Conservation (phyloP, 2,113 vertebrate genomes). For the Poeciliopsis turrubarensis region DNA sequence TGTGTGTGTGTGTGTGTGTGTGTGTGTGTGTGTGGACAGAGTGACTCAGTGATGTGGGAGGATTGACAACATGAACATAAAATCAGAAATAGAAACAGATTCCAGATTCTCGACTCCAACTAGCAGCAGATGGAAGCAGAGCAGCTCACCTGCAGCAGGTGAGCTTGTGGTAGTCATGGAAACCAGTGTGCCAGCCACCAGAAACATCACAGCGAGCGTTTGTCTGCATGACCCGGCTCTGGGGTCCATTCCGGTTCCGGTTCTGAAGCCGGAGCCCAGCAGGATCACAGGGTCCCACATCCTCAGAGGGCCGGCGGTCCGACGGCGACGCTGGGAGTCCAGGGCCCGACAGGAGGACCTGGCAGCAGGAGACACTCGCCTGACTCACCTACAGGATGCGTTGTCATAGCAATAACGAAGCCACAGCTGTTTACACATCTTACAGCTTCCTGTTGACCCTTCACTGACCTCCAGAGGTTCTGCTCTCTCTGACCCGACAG, state of each 20-base stretch:
- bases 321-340: background rate
- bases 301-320: slow-evolving; percentile 28
- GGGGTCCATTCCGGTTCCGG: slow-evolving; percentile 46
- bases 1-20: slow-evolving; percentile 5
- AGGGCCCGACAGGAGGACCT: slow-evolving; percentile 55
- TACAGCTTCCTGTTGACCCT: too few species aligned
- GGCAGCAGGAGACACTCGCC: background rate
- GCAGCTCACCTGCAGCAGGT: slow-evolving; percentile 68
- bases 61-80: slow-evolving; percentile 9
- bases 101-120: background rate
- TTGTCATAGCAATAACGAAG: too few species aligned
- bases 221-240: slow-evolving; percentile 23
- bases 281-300: slow-evolving; percentile 57
- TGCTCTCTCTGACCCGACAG: too few species aligned
- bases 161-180: slow-evolving; percentile 60
- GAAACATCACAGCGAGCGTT: slow-evolving; percentile 42
- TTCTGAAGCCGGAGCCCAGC: slow-evolving; percentile 4
- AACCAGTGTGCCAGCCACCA: slow-evolving; percentile 53
- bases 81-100: slow-evolving; percentile 5
- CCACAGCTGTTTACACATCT: too few species aligned
- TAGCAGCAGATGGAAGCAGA: background rate
- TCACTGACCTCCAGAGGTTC: too few species aligned
- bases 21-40: slow-evolving; percentile 14
- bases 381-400: background rate
- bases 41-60: slow-evolving; percentile 32